These are phyloP conservation scores for Conus canariensis DNA, from an alignment of 2,888 invertebrate species.

Conservation along the genomic window DNA sequence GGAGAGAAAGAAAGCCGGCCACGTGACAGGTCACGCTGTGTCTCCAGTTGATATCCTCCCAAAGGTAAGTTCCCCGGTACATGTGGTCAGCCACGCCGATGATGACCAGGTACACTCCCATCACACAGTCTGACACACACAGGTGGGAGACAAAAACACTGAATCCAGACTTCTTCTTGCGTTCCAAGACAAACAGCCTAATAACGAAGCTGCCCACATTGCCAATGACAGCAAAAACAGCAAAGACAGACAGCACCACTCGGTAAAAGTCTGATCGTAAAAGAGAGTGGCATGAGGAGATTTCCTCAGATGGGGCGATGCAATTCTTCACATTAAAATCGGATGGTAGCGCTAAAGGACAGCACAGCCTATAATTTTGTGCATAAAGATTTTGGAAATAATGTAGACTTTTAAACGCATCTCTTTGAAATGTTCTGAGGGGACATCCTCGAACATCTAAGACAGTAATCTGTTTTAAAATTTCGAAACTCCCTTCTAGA, in stretches of 20 bases:
- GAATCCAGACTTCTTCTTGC: not conserved
- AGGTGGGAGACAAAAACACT: slow-evolving; percentile 44
- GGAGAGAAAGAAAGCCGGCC: slow-evolving; percentile 58
- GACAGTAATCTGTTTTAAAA: not conserved
- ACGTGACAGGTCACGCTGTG: slow-evolving; percentile 55
- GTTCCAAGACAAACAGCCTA: not conserved
- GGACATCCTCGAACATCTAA: slow-evolving; percentile 1
- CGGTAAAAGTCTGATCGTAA: slow-evolving; percentile 26
- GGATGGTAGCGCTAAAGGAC: not conserved
- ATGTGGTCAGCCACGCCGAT: slow-evolving; percentile 58
- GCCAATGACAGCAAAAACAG: slow-evolving; percentile 2
- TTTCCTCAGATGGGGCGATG: slow-evolving; percentile 30
- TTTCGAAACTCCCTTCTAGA: not conserved
- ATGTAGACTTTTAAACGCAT: not conserved
- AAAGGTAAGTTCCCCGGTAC: slow-evolving; percentile 60
- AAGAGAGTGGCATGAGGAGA: slow-evolving; percentile 41
- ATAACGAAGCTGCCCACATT: slow-evolving; percentile 2
- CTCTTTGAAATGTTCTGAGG: not conserved
- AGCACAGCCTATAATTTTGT: slow-evolving; percentile 37
- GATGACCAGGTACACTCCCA: slow-evolving; percentile 60
- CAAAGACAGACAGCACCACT: slow-evolving; percentile 26
- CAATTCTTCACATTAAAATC: slow-evolving; percentile 23
- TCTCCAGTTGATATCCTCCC: slow-evolving; percentile 60
- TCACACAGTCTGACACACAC: slow-evolving; percentile 50
- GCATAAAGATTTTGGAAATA: not conserved